These are phyloP conservation scores for Actenoides hombroni DNA, from an alignment of 2,113 vertebrate species.

Conservation along the genomic window DNA sequence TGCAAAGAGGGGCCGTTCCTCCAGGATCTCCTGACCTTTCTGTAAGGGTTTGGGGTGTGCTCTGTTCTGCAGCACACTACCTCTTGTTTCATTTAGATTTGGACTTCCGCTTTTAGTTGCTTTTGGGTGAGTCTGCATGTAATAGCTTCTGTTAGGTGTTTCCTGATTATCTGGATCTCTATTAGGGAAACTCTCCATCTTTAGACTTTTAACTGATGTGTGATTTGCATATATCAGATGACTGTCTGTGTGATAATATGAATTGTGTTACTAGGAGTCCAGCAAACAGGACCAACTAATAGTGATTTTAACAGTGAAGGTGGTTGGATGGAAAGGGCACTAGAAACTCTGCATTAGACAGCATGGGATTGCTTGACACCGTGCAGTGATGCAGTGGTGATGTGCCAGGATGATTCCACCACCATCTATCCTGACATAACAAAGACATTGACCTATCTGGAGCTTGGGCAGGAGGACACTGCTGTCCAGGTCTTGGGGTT, in stretches of 20 bases:
- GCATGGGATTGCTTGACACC: neutral
- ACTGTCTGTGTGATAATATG: neutral
- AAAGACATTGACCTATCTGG: neutral
- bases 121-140: neutral
- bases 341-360: neutral
- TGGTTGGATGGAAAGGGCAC: neutral
- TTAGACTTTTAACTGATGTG: neutral
- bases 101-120: neutral
- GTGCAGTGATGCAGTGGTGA: neutral
- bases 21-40: neutral
- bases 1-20: neutral
- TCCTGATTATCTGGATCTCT: neutral
- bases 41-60: accelerated
- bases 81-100: neutral
- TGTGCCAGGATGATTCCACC: neutral
- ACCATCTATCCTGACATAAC: neutral
- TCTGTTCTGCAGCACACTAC: neutral
- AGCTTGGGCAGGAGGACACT: neutral
- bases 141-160: neutral
- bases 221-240: neutral
- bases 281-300: neutral
- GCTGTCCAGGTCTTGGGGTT: neutral
- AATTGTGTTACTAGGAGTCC: neutral
- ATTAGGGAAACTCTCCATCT: neutral
- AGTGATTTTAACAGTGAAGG: neutral